A percentile compares a stretch with the other conserved stretches of the same genome.
These are phyloP conservation scores for Dicranocentrus wangi DNA, from an alignment of 2,888 invertebrate genomes.

Conservation along the genomic window DNA sequence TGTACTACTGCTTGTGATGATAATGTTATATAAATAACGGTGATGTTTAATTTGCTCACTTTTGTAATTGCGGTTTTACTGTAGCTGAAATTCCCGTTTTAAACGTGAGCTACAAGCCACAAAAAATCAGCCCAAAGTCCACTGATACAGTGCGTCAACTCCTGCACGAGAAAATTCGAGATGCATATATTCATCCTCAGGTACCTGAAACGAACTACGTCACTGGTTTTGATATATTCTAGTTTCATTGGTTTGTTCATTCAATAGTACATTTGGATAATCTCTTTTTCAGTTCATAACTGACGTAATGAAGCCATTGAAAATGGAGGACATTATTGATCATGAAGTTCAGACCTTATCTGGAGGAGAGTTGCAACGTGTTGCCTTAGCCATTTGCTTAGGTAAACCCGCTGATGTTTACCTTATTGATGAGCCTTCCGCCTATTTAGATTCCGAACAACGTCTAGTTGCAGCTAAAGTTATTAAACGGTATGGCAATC, in stretches of 20 bases:
- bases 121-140: constrained; percentile 98
- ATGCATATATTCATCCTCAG: constrained; percentile 97
- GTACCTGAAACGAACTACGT: too few species aligned
- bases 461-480: constrained; percentile 99
- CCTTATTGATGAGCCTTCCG: constrained; percentile 98
- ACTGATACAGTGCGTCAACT: constrained; percentile 93
- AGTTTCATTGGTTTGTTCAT: background rate
- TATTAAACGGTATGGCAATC: constrained; percentile 93
- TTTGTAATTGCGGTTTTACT: constrained; percentile 24
- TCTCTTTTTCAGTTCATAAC: constrained; percentile 86
- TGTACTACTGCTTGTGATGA: constrained; percentile 26
- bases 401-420: constrained; percentile 99
- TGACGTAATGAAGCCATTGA: constrained; percentile 98
- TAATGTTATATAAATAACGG: too few species aligned
- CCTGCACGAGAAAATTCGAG: constrained; percentile 96
- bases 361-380: constrained; percentile 98
- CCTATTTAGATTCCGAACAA: constrained; percentile 99
- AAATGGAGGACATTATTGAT: constrained; percentile 97
- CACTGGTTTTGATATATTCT: too few species aligned
- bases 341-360: constrained; percentile 98
- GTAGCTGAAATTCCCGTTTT: constrained; percentile 88
- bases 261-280: too few species aligned
- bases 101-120: constrained; percentile 99
- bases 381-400: constrained; percentile 95
- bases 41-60: too few species aligned